These are phyloP conservation scores for Baryphthengus martii DNA, from an alignment of 2,113 vertebrate species.

Conservation along the genomic window DNA sequence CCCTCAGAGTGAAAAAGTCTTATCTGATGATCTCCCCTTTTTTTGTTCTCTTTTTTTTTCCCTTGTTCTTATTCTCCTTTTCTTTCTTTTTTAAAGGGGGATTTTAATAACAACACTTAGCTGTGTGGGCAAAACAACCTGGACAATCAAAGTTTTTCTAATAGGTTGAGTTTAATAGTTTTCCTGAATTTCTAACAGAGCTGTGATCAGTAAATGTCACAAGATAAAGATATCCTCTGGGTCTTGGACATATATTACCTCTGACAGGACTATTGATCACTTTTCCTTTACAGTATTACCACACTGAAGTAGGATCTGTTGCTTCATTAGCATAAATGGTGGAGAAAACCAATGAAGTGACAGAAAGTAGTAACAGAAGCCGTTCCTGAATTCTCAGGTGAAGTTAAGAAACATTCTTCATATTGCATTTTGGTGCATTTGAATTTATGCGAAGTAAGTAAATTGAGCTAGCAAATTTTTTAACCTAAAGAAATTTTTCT, in stretches of 20 bases:
- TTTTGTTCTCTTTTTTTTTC: not conserved
- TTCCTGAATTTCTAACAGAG: not conserved
- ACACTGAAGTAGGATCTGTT: not conserved
- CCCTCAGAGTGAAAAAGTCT: not conserved
- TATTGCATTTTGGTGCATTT: not conserved
- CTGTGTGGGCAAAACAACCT: not conserved
- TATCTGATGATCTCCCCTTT: not conserved
- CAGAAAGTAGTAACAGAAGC: not conserved
- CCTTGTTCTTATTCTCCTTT: not conserved
- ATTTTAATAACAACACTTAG: not conserved
- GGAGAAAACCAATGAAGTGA: not conserved
- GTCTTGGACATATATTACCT: not conserved
- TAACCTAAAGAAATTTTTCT: not conserved
- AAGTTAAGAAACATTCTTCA: not conserved
- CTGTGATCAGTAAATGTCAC: not conserved
- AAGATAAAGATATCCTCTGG: not conserved
- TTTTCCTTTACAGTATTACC: not conserved
- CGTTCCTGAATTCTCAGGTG: not conserved
- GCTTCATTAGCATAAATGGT: not conserved
- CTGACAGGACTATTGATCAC: not conserved
- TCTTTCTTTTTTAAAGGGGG: not conserved
- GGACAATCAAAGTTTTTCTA: not conserved
- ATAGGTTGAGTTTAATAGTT: not conserved
- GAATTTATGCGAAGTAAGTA: not conserved
- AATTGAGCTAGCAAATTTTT: not conserved